These are phyloP conservation scores for Drosophila histrio DNA, from an alignment of 2,888 invertebrate species.

Conservation along the genomic window DNA sequence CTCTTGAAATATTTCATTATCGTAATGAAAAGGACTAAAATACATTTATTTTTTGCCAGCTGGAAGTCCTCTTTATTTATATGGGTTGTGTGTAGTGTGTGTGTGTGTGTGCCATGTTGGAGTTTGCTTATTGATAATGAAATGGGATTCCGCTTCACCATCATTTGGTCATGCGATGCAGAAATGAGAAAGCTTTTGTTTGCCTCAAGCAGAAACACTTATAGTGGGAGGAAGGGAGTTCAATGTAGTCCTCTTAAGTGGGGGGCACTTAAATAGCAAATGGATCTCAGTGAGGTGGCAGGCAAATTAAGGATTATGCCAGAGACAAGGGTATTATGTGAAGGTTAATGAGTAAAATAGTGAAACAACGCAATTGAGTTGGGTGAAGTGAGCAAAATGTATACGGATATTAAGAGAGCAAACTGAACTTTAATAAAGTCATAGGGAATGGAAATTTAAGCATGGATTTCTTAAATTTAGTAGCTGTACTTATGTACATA, in stretches of 20 bases:
- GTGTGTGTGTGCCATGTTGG: slow-evolving; percentile 7
- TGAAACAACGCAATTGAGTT: background rate
- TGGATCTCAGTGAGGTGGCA: slow-evolving; percentile 21
- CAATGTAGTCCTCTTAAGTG: slow-evolving; percentile 8
- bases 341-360: slow-evolving; percentile 23
- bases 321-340: slow-evolving; percentile 6
- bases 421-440: background rate
- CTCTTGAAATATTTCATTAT: slow-evolving; percentile 78
- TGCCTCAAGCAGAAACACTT: slow-evolving; percentile 30
- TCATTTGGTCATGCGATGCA: slow-evolving; percentile 46
- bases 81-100: background rate
- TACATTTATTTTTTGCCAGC: slow-evolving; percentile 63
- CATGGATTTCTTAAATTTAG: background rate
- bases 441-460: background rate
- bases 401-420: background rate
- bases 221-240: background rate
- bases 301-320: slow-evolving; percentile 40
- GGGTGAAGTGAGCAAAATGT: background rate
- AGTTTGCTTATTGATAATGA: slow-evolving; percentile 61
- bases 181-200: slow-evolving; percentile 31
- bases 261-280: slow-evolving; percentile 7
- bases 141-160: slow-evolving; percentile 40
- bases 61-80: slow-evolving; percentile 35
- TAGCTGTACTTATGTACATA: background rate
- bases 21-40: slow-evolving; percentile 74